A percentile compares a stretch with the other conserved stretches of the same genome.
Evolutionary conservation across 2,888 invertebrate species (phyloP).

Genomic region (Germaria angustata): DNA sequence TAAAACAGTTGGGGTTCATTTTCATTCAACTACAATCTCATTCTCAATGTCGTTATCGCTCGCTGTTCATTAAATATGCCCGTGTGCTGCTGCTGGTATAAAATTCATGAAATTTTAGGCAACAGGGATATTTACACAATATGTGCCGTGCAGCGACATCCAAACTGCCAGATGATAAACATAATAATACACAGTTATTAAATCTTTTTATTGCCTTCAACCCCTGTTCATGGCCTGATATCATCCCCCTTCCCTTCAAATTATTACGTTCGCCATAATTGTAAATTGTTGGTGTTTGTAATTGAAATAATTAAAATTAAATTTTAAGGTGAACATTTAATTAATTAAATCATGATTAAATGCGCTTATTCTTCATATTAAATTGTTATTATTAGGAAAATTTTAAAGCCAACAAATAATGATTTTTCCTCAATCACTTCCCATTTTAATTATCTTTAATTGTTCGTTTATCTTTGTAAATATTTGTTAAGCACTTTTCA

Average conservation of each 20-base stretch:
- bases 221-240: not conserved
- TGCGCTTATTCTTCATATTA: not conserved
- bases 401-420: not conserved
- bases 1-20: slow-evolving; percentile 32
- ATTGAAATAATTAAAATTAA: slow-evolving; percentile 42
- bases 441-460: not conserved
- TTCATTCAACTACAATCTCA: not conserved
- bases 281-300: slow-evolving; percentile 32
- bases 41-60: slow-evolving; percentile 28
- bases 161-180: slow-evolving; percentile 52
- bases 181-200: slow-evolving; percentile 60
- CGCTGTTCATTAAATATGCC: slow-evolving; percentile 62
- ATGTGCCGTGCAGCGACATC: not conserved
- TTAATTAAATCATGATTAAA: slow-evolving; percentile 51
- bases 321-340: slow-evolving; percentile 37
- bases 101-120: slow-evolving; percentile 52
- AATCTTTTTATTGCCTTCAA: slow-evolving; percentile 25
- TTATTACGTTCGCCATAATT: slow-evolving; percentile 16
- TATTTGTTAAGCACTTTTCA: not conserved
- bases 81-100: slow-evolving; percentile 17
- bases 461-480: not conserved
- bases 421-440: not conserved
- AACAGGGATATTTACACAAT: slow-evolving; percentile 50
- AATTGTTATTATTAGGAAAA: not conserved
- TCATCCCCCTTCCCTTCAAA: no score